A percentile compares a stretch with the other conserved stretches of the same genome.
phyloP scores from a whole-genome alignment of 1,140 invertebrate genomes.

The Glossosoma conforme region DNA sequence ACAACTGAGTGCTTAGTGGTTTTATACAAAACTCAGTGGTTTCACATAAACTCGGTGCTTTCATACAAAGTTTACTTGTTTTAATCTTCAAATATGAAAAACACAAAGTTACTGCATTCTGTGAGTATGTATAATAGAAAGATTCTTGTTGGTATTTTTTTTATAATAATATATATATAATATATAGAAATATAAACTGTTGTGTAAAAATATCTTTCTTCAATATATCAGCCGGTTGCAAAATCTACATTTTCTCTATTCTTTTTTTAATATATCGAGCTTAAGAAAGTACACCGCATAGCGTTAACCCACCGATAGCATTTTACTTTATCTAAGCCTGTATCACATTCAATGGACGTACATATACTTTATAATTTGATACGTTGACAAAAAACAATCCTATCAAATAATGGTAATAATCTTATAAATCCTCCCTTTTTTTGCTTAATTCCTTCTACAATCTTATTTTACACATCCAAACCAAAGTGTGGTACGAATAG shows the following conservation, averaged over 20 bases:
- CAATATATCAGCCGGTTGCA: slow-evolving; percentile 8
- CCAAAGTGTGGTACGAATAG: too few species aligned
- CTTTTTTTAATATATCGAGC: slow-evolving; percentile 11
- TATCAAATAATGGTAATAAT: neutral
- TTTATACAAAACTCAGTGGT: too few species aligned
- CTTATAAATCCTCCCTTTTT: neutral
- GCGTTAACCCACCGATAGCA: slow-evolving; percentile 2
- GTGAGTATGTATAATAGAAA: neutral
- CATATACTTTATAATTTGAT: slow-evolving; percentile 9
- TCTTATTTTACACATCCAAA: too few species aligned
- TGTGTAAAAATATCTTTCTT: slow-evolving; percentile 22
- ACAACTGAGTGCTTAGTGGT: too few species aligned
- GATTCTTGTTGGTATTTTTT: neutral
- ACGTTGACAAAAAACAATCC: neutral
- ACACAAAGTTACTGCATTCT: neutral
- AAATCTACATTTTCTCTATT: slow-evolving; percentile 1
- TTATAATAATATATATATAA: slow-evolving; percentile 8
- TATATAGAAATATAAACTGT: slow-evolving; percentile 11
- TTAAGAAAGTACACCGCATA: neutral
- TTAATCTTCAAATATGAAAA: neutral
- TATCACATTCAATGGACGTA: slow-evolving; percentile 31
- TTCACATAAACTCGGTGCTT: neutral
- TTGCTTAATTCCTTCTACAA: too few species aligned
- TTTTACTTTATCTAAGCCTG: neutral
- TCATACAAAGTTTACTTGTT: neutral